Evolutionary conservation across 2,888 invertebrate species (phyloP), one percentile per base, ranked within the genome.

Genomic region (Xylocampa areola): DNA sequence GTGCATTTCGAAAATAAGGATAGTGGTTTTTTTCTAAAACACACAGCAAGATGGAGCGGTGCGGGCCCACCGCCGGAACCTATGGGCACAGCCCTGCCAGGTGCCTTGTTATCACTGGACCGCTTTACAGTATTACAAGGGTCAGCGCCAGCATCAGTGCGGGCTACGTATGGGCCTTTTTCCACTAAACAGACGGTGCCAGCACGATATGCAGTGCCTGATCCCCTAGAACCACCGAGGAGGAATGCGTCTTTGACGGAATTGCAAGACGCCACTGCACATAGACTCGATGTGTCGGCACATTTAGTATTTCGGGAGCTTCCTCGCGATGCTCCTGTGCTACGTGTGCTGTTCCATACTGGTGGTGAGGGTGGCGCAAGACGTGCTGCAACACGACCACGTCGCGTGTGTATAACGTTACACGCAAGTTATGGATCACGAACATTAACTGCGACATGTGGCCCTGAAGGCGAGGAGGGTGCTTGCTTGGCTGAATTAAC

Each of bases 101-200:
- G 96, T 47, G 96, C 97, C 7, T 94, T 97, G 27, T 93, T 98
- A 45, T 97, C 97, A 47, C 95, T 97, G 65, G 98, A 98, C 91
- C 96, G 97, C 66, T 98, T 98, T 88, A 97, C 98, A 53, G 97
- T 99, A 29, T 96, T 98, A 77, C 97, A 98, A 88, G 98, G 97
- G 30, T 97, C 97, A 39, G 97, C 98, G 73, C 97, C 98, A 17
- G 97, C 98, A 25, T 98, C 98, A 17, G 97, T 99, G 33, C 95
- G 98, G 59, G 98, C 98, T 41, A 97, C 97, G 32, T 98, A 98
- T 85, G 99, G 98, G 3, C 98, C 98, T 5, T 98, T 98, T 91
- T 98, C 98, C 75, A 98, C 98, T 49, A 98, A 98, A 84, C 98
- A 98, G 91, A 98, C 98, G 0, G 98, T 98, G 30, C 98, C 98